Base-by-base conservation (phyloP, 1,140 invertebrate species). In the Cotesia chilonis region DNA sequence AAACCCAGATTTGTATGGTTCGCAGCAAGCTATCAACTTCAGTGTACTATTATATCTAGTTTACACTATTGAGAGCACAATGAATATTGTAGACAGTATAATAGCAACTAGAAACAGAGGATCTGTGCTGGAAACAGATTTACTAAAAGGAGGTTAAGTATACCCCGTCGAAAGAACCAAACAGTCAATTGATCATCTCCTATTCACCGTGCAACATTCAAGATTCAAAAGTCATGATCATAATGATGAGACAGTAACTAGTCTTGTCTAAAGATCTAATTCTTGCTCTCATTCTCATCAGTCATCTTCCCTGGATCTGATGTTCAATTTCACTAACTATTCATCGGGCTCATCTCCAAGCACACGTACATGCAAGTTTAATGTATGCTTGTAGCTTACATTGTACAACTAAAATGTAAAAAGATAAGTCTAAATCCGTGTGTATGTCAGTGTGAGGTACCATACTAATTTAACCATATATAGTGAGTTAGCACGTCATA, bases 111-210 rank as follows among this genome's bases (percentile, higher is more conserved):
- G 17, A 36, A 67, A 20, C 47, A 65, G 35, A 10, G 12, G n/a
- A 47, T 36, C 20, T n/a, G n/a, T 41, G 64, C 17, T 20, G 38
- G 36, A 66, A 20, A 17, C 64, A 10, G 14, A 28, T 38, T 5
- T 28, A 12, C n/a, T 28, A 9, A 41, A 69, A 59, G 36, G 68
- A 28, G 68, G 68, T 69, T 69, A 69, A 69, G 68, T 69, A 55
- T 38, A 37, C 52, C 38, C 35, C 9, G 57, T 52, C 35, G 28
- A 12, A 69, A 69, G 68, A 57, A 69, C 54, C 7, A 38, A 60
- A 60, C 55, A 41, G 35, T 69, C 55, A 69, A 69, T 69, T 57
- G 54, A 60, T 37, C 14, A 17, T 17, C 35, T 38, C 10, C 4
- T 64, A n/a, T 64, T 64, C 10, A 17, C 10, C 41, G 10, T 47